Evolutionary conservation across 2,797 vertebrate species (phyloP).

Genomic region (Xenops minutus): DNA sequence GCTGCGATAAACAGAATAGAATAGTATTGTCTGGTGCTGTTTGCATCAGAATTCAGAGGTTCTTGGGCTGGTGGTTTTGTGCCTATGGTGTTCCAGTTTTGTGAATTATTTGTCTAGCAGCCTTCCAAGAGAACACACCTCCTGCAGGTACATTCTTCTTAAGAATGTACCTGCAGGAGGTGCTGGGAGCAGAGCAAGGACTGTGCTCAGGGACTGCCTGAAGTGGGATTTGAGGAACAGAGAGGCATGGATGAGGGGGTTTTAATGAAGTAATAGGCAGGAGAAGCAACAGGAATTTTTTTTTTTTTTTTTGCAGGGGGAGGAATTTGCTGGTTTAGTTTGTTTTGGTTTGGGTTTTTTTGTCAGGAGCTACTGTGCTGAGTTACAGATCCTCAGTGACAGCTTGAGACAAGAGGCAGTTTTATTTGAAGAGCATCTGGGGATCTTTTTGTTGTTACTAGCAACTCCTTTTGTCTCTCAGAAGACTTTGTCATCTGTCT

Average conservation of each 20-base stretch:
- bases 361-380: neutral
- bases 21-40: neutral
- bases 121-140: fast-evolving
- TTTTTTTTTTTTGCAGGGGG: neutral
- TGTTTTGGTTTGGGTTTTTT: neutral
- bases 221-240: neutral
- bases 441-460: neutral
- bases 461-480: neutral
- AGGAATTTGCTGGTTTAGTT: neutral
- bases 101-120: neutral
- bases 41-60: neutral
- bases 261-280: neutral
- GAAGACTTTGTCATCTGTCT: neutral
- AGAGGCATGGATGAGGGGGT: neutral
- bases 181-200: neutral
- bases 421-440: neutral
- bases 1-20: neutral
- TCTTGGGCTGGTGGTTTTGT: neutral
- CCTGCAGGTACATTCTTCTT: fast-evolving
- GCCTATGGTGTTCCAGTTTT: neutral
- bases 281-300: neutral
- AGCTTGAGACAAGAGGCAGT: neutral
- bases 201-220: neutral
- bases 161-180: fast-evolving
- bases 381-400: neutral